Evolutionary conservation across 2,888 invertebrate genomes (phyloP), one percentile per base, ranked within the genome.

Genomic region (Caenorhabditis sinica): DNA sequence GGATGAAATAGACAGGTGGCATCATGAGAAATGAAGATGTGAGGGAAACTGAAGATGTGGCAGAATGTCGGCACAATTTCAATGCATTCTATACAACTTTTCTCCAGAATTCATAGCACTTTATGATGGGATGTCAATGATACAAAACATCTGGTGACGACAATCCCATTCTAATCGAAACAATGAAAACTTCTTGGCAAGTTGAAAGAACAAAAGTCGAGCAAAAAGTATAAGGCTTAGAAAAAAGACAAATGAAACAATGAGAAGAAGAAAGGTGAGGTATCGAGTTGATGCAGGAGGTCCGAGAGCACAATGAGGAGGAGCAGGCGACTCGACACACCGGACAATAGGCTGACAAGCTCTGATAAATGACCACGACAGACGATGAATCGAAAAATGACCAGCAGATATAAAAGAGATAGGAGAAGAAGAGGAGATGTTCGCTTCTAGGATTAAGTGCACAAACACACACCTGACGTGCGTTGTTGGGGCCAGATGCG

Each of bases 281-380:
- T 49, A 45, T 30, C 60, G 30, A 25, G 68, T 53, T 68, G 49
- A 20, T 25, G 30, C 8, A 51, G 36, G 45, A 72, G 58, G 58
- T 60, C 80, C 49, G 51, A 45, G 63, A 74, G 60, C 30, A 49
- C 33, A 60, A n/a, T 20, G 71, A 71, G 80, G 80, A 80, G 80
- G 80, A 80, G 80, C 80, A 80, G 80, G 73, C 80, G 36, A 60
- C 80, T 65, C 72, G 65, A 80, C 45, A 74, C 73, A 60, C 77
- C 83, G 73, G 65, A 83, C 74, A 76, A 82, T 65, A 53, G 66
- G 61, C 60, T 82, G 82, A 82, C 82, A 76, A 82, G 76, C 69
- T 28, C 74, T 83, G 79, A 83, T 83, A 79, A 83, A 83, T 83
- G 83, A 79, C 83, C 73, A 53, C 83, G 73, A 74, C 83, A 83